These are phyloP conservation scores for Riptortus pedestris DNA, from an alignment of 1,140 invertebrate species.

Conservation along the genomic window DNA sequence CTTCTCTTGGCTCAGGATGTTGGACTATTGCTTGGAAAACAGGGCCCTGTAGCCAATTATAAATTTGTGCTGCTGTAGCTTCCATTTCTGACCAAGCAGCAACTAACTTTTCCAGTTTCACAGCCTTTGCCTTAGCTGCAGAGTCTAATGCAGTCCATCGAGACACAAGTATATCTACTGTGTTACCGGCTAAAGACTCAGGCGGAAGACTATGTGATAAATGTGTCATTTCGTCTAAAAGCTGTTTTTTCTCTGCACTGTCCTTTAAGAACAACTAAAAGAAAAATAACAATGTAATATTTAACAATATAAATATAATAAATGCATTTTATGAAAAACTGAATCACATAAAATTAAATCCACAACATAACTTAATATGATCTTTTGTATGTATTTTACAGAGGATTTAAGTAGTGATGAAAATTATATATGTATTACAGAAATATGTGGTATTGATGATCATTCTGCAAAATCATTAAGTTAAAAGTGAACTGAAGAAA, in stretches of 20 bases:
- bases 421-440: too few relatives aligned
- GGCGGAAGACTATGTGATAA: constrained; percentile 61
- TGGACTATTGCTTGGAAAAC: constrained; percentile 43
- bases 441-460: too few relatives aligned
- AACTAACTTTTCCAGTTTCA: constrained; percentile 66
- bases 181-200: constrained; percentile 62
- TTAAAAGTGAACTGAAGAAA: too few relatives aligned
- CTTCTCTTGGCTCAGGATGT: constrained; percentile 1
- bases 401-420: too few relatives aligned
- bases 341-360: too few relatives aligned
- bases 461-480: too few relatives aligned
- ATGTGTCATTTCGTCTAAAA: constrained; percentile 55
- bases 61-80: constrained; percentile 54
- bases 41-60: constrained; percentile 58
- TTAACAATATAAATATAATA: too few relatives aligned
- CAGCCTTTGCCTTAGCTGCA: constrained; percentile 56
- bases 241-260: constrained; percentile 39
- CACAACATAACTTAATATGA: too few relatives aligned
- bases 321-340: too few relatives aligned
- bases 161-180: constrained; percentile 64
- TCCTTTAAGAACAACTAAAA: constrained; percentile 40
- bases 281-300: not conserved
- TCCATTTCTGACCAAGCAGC: constrained; percentile 71
- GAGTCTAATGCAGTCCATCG: constrained; percentile 67
- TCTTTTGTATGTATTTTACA: too few relatives aligned